A percentile compares a stretch with the other conserved stretches of the same genome.
These are phyloP conservation scores for Caranx melampygus DNA, from an alignment of 2,113 vertebrate genomes.

Conservation along the genomic window DNA sequence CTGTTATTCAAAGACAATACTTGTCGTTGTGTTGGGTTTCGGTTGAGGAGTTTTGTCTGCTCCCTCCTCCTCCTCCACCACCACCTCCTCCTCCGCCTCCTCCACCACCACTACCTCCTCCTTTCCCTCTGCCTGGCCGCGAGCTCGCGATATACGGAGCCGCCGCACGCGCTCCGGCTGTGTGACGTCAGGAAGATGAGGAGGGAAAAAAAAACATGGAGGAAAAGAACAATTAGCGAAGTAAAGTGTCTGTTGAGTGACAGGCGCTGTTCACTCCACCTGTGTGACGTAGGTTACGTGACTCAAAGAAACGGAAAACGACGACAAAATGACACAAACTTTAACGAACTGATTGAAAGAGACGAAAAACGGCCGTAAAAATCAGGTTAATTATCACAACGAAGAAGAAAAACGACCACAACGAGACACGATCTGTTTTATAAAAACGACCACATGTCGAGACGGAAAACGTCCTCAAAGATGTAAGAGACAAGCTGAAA, in stretches of 20 bases:
- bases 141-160: slow-evolving; percentile 35
- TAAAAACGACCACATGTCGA: too few species aligned
- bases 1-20: fast-evolving
- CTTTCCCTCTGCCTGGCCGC: neutral
- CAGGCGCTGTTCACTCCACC: too few species aligned
- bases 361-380: too few species aligned
- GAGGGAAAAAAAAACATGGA: neutral
- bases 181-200: slow-evolving; percentile 62
- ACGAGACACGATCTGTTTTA: too few species aligned
- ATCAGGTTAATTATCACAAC: too few species aligned
- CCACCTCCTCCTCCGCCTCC: neutral
- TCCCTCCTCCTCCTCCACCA: neutral
- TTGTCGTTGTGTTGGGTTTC: neutral
- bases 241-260: neutral
- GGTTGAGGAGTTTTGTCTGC: slow-evolving; percentile 3
- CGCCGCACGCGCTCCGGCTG: slow-evolving; percentile 38
- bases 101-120: neutral
- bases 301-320: too few species aligned
- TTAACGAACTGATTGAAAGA: too few species aligned
- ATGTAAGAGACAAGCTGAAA: too few species aligned
- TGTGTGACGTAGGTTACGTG: too few species aligned
- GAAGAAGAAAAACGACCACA: too few species aligned
- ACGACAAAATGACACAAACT: too few species aligned
- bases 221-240: neutral
- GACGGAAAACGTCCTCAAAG: too few species aligned